Evolutionary conservation across 2,888 invertebrate genomes (phyloP).

Genomic region (Sepioteuthis lessoniana): DNA sequence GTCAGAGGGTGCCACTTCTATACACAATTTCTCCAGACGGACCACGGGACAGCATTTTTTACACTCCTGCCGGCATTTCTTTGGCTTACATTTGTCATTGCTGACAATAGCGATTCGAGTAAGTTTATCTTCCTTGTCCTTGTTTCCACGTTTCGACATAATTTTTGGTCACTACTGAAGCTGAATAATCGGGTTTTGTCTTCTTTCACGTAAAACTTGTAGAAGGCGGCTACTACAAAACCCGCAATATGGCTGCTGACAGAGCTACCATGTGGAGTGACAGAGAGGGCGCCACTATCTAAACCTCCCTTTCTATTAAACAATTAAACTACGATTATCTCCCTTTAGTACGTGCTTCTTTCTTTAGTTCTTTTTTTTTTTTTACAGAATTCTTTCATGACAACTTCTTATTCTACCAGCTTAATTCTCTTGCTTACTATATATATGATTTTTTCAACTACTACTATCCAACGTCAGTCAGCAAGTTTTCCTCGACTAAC

Average conservation of each 20-base stretch:
- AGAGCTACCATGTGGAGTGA: slow-evolving; percentile 40
- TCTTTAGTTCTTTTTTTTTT: too few relatives aligned
- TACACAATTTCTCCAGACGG: slow-evolving; percentile 98
- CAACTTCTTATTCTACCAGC: too few relatives aligned
- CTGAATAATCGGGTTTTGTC: background rate
- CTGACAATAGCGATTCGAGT: slow-evolving; percentile 98
- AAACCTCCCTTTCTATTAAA: background rate
- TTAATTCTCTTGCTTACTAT: too few relatives aligned
- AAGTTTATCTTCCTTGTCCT: slow-evolving; percentile 82
- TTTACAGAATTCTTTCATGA: too few relatives aligned
- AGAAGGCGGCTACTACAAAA: background rate
- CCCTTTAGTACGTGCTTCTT: too few relatives aligned
- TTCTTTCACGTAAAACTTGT: background rate
- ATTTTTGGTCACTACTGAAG: background rate
- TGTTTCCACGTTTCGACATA: slow-evolving; percentile 48
- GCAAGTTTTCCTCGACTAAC: too few relatives aligned
- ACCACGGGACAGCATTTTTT: slow-evolving; percentile 99
- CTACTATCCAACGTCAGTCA: too few relatives aligned
- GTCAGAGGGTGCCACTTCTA: slow-evolving; percentile 95
- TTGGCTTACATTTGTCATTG: slow-evolving; percentile 98
- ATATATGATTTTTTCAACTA: too few relatives aligned
- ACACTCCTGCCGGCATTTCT: slow-evolving; percentile 98
- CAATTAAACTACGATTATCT: background rate
- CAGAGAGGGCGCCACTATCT: background rate
- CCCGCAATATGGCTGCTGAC: slow-evolving; percentile 37